phyloP scores from a whole-genome alignment of 2,888 invertebrate genomes.

The Cordilura impudica region DNA sequence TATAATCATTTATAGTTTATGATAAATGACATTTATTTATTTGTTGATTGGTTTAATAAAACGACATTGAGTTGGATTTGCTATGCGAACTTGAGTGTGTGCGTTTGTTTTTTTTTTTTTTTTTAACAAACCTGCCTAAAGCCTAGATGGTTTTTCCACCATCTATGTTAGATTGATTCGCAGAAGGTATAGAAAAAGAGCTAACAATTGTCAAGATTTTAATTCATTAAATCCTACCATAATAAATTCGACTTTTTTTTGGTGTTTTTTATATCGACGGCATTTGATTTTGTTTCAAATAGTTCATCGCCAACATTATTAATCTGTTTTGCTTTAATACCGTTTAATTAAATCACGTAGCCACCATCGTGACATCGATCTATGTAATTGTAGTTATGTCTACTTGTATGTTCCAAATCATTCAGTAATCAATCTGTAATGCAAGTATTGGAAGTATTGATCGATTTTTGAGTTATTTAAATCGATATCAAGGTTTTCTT shows the following conservation, averaged over 20 bases:
- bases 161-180: neutral
- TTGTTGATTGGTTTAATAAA: neutral
- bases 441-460: neutral
- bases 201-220: neutral
- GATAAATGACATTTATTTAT: neutral
- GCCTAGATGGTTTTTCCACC: neutral
- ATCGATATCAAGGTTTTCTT: constrained; percentile 50
- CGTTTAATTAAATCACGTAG: constrained; percentile 44
- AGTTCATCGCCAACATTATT: neutral
- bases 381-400: constrained; percentile 39
- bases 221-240: neutral
- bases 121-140: constrained; percentile 43
- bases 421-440: constrained; percentile 8
- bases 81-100: no score
- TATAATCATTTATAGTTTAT: neutral
- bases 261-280: no score
- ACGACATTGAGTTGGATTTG: constrained; percentile 12
- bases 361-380: constrained; percentile 49
- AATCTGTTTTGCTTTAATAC: constrained; percentile 7
- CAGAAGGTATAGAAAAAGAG: neutral
- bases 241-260: neutral
- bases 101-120: neutral
- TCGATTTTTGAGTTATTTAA: constrained; percentile 43
- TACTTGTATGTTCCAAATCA: constrained; percentile 15
- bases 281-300: no score